Conservation (phyloP, 2,113 vertebrate genomes). For the Nesogale talazaci region DNA sequence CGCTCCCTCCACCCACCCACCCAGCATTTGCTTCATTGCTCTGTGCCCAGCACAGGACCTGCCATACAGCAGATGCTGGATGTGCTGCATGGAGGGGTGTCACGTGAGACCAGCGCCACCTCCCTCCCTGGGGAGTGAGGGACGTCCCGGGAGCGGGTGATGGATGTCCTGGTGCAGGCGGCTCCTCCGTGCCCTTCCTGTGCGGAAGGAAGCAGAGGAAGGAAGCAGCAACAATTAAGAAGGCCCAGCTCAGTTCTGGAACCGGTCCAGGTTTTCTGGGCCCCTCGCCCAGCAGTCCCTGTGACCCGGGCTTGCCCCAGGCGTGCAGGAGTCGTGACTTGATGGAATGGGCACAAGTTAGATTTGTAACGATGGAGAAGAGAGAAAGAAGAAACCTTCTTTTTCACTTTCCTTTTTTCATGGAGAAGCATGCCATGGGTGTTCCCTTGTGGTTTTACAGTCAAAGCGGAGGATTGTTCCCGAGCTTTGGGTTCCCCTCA, state of each 20-base stretch:
- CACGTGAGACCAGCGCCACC: accelerated
- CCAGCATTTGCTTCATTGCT: accelerated
- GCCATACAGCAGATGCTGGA: not conserved
- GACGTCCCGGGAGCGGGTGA: not conserved
- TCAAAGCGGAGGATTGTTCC: conserved; percentile 84
- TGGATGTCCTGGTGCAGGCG: not conserved
- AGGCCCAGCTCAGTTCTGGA: conserved; percentile 42
- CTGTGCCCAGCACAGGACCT: not conserved
- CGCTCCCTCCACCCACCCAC: accelerated
- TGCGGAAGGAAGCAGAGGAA: conserved; percentile 38
- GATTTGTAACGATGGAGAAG: conserved; percentile 79
- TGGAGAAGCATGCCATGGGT: conserved; percentile 79
- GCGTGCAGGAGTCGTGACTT: conserved; percentile 69
- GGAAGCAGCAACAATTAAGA: conserved; percentile 60
- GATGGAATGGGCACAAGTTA: conserved; percentile 75
- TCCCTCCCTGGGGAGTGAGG: accelerated
- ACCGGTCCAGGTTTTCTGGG: not conserved
- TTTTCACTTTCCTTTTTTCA: conserved; percentile 86
- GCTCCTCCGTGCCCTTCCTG: conserved; percentile 40
- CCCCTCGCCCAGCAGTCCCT: not conserved
- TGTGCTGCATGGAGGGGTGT: accelerated
- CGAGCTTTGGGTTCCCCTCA: conserved; percentile 57
- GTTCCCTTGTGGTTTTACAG: conserved; percentile 85
- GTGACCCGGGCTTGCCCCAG: conserved; percentile 44
- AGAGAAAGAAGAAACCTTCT: conserved; percentile 56